Conservation (phyloP, 2,888 invertebrate species). For the Drosophila ustulata region DNA sequence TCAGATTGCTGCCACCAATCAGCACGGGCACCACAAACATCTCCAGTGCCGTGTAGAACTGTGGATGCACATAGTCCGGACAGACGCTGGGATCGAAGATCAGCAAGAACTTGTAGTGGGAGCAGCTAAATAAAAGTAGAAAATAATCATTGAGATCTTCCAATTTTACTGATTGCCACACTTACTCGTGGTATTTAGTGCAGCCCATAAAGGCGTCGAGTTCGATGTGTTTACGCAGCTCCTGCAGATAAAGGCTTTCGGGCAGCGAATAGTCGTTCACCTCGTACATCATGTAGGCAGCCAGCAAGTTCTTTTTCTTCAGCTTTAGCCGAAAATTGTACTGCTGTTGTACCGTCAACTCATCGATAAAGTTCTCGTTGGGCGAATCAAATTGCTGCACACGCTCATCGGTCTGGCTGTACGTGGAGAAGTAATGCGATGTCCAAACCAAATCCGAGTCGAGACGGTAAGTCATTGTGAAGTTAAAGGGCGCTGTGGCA, state of each 20-base stretch:
- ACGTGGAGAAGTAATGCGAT: conserved; percentile 41
- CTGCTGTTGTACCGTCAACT: conserved; percentile 3
- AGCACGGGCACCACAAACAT: conserved; percentile 87
- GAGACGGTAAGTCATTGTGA: conserved; percentile 65
- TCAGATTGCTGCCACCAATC: conserved; percentile 88
- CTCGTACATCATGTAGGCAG: conserved; percentile 54
- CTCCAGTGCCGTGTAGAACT: conserved; percentile 78
- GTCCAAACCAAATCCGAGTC: conserved; percentile 63
- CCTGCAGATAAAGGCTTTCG: conserved; percentile 52
- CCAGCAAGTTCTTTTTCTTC: conserved; percentile 18
- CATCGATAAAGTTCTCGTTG: neutral
- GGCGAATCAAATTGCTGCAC: conserved; percentile 19
- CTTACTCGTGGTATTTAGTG: conserved; percentile 32
- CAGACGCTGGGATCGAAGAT: conserved; percentile 88
- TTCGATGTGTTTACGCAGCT: conserved; percentile 40
- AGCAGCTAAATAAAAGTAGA: conserved; percentile 41
- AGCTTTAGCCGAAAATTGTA: neutral
- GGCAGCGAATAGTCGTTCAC: conserved; percentile 29
- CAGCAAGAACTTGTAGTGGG: conserved; percentile 88
- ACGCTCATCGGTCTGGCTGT: neutral
- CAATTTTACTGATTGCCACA: neutral
- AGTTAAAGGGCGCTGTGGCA: conserved; percentile 36
- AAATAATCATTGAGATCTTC: neutral
- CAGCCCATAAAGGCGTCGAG: conserved; percentile 44
- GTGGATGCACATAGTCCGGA: conserved; percentile 88